A percentile compares a stretch with the other conserved stretches of the same genome.
Evolutionary conservation across 2,797 vertebrate species (phyloP).

Genomic region (Benthosema pterotum): DNA sequence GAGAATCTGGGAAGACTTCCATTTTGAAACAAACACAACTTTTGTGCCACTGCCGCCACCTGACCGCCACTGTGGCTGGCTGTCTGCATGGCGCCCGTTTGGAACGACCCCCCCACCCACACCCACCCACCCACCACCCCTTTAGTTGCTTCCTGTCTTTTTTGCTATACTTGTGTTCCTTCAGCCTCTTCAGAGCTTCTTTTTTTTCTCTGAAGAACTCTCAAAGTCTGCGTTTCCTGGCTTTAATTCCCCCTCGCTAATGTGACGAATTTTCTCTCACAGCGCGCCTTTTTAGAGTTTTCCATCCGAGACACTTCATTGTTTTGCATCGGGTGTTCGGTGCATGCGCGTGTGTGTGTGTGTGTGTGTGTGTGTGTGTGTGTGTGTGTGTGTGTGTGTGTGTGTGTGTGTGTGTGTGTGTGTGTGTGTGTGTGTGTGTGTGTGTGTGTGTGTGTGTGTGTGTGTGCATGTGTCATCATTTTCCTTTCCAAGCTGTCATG

Average conservation of each 20-base stretch:
- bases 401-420: too few relatives aligned
- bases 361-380: too few relatives aligned
- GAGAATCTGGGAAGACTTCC: conserved; percentile 76
- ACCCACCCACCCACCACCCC: conserved; percentile 35
- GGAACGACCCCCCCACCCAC: conserved; percentile 47
- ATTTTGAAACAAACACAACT: conserved; percentile 76
- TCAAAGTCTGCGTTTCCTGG: conserved; percentile 55
- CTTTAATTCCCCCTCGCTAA: conserved; percentile 51
- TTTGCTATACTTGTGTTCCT: conserved; percentile 50
- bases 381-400: too few relatives aligned
- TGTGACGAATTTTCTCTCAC: conserved; percentile 65
- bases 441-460: too few relatives aligned
- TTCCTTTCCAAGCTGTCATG: conserved; percentile 43
- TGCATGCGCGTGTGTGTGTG: background rate
- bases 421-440: too few relatives aligned
- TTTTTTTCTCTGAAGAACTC: conserved; percentile 67
- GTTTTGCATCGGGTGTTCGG: conserved; percentile 36
- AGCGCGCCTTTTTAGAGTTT: conserved; percentile 57
- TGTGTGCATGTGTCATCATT: background rate
- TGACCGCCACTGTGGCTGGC: conserved; percentile 44
- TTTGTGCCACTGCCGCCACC: conserved; percentile 66
- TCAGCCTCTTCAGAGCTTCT: conserved; percentile 46
- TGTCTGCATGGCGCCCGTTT: conserved; percentile 27
- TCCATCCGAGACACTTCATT: conserved; percentile 59
- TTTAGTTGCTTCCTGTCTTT: conserved; percentile 65